Evolutionary conservation across 2,797 vertebrate species (phyloP).

Genomic region (Sibirionetta formosa): DNA sequence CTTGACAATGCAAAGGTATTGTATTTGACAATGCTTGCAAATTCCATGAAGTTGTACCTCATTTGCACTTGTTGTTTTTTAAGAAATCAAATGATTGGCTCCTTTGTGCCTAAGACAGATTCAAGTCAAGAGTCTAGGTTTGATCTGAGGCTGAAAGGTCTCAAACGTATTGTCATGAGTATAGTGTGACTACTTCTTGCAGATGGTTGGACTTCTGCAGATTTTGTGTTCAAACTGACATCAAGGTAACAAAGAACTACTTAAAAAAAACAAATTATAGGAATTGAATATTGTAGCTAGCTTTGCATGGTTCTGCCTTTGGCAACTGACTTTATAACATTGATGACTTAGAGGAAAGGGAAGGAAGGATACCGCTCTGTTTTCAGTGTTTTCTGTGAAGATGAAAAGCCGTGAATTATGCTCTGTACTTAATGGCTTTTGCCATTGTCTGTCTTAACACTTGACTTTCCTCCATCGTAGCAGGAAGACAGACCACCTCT

Average conservation of each 20-base stretch:
- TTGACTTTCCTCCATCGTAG: background rate
- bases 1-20: conserved; percentile 95
- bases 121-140: background rate
- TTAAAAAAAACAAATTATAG: background rate
- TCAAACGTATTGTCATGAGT: background rate
- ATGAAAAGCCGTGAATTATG: background rate
- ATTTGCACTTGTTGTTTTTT: background rate
- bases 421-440: background rate
- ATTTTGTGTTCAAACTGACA: background rate
- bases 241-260: background rate
- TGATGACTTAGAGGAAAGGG: background rate
- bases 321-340: background rate
- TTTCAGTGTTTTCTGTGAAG: background rate
- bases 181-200: background rate
- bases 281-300: background rate
- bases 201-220: background rate
- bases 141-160: background rate
- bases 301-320: background rate
- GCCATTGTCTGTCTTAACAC: background rate
- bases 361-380: too few relatives aligned
- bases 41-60: background rate
- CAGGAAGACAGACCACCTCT: conserved; percentile 88
- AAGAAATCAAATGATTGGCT: background rate
- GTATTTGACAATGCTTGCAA: background rate
- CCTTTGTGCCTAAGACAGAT: background rate